These are phyloP conservation scores for Apis laboriosa DNA, from an alignment of 1,140 invertebrate species.

Conservation along the genomic window DNA sequence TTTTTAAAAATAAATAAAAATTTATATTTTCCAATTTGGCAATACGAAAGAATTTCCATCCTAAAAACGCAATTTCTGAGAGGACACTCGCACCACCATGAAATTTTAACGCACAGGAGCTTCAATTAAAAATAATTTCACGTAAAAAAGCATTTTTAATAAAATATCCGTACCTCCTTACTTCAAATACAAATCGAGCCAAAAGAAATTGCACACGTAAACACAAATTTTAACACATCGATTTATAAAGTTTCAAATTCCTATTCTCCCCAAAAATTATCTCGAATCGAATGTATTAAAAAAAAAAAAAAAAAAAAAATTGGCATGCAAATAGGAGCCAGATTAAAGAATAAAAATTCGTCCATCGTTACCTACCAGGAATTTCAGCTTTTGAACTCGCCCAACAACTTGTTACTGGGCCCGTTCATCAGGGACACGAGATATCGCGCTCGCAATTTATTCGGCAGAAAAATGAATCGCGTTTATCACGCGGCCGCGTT, in stretches of 20 bases:
- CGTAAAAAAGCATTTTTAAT: neutral
- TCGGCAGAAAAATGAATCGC: constrained; percentile 13
- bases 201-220: neutral
- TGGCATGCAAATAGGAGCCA: neutral
- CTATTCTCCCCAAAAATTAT: neutral
- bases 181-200: neutral
- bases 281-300: neutral
- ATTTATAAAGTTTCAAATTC: neutral
- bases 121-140: neutral
- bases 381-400: neutral
- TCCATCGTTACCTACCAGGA: neutral
- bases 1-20: neutral
- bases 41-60: neutral
- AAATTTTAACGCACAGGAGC: neutral
- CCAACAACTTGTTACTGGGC: neutral
- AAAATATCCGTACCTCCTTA: neutral
- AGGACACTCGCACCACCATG: neutral
- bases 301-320: neutral
- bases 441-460: constrained; percentile 14
- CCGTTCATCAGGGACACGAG: neutral
- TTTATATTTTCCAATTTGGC: neutral
- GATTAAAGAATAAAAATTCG: constrained; percentile 4
- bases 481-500: neutral
- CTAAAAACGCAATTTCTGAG: neutral
- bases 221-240: neutral